Percentiles rank a stretch among this genome's conserved stretches.
phyloP scores from a whole-genome alignment of 2,888 invertebrate genomes.

The Melinopterus prodromus region DNA sequence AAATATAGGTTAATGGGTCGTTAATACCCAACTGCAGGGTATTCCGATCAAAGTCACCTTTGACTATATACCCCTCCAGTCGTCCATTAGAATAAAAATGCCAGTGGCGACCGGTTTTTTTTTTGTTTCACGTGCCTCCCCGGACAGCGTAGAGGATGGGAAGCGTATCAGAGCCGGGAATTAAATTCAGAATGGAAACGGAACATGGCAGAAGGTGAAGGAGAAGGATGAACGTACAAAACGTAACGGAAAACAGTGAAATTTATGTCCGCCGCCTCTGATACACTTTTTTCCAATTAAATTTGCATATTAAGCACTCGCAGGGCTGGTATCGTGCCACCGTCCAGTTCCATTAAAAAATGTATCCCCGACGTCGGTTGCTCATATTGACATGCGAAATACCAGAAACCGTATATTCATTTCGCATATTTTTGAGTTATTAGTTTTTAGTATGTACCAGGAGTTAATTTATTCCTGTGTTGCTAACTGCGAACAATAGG shows the following conservation, averaged over 20 bases:
- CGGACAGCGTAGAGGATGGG: background rate
- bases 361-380: slow-evolving; percentile 13
- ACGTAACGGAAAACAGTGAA: slow-evolving; percentile 22
- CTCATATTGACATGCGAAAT: slow-evolving; percentile 19
- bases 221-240: slow-evolving; percentile 5
- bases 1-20: background rate
- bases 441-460: background rate
- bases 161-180: slow-evolving; percentile 5
- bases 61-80: background rate
- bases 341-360: slow-evolving; percentile 21
- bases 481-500: no score
- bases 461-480: background rate
- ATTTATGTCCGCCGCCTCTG: slow-evolving; percentile 22
- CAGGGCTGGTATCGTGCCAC: slow-evolving; percentile 15
- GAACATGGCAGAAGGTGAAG: background rate
- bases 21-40: background rate
- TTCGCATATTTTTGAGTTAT: background rate
- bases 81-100: background rate
- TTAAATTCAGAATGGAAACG: slow-evolving; percentile 18
- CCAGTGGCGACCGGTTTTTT: background rate
- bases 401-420: background rate
- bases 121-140: background rate
- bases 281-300: slow-evolving; percentile 25
- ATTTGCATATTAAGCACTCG: slow-evolving; percentile 24
- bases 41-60: background rate